Base-by-base conservation (phyloP, 2,113 vertebrate genomes). In the Raja brachyura region DNA sequence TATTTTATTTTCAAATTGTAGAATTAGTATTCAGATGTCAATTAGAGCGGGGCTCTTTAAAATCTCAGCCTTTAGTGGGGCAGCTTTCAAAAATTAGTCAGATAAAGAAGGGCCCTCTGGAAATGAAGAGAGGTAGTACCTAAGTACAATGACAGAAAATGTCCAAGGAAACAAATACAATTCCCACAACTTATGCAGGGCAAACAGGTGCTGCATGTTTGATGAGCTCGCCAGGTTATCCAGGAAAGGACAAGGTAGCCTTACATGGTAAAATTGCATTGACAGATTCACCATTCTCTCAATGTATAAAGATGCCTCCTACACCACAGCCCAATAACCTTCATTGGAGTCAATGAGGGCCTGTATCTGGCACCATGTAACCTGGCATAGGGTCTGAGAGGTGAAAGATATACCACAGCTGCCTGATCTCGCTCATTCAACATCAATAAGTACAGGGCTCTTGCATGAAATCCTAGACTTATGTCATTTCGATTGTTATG, bases 1-100 rank as follows among this genome's bases (percentile, higher is more conserved):
- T 11, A 25, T 54, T 81, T 81, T 81, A 79, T 18, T 78, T 79
- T 79, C 77, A 79, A 11, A 81, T 81, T 81, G 78, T 48, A 81
- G 18, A 54, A 54, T 81, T 81, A 20, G 78, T 48, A 81, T 33
- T 81, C 33, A 79, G 18, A 54, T 16, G 18, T 54, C 48, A 54
- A 81, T 11, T 54, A 79, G 20, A 81, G 39, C 48, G 33, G 54
- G 25, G 20, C 8, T 2, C 48, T 20, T 8, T 20, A 83, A 54
- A 20, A 4, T 11, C 56, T 56, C 25, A 7, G 2, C 2, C 48
- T 83, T 83, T 48, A 9, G 20, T 56, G 54, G 14, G 20, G 48
- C 5, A 20, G 10, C 78, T 81, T 33, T 20, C 33, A 16, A 81
- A 81, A 54, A 81, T 81, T 20, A 81, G 33, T 9, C 39, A 48